Evolutionary conservation across 2,113 vertebrate species (phyloP), one percentile per base, ranked within the genome.

Genomic region (Leptobrachium ailaonicum): DNA sequence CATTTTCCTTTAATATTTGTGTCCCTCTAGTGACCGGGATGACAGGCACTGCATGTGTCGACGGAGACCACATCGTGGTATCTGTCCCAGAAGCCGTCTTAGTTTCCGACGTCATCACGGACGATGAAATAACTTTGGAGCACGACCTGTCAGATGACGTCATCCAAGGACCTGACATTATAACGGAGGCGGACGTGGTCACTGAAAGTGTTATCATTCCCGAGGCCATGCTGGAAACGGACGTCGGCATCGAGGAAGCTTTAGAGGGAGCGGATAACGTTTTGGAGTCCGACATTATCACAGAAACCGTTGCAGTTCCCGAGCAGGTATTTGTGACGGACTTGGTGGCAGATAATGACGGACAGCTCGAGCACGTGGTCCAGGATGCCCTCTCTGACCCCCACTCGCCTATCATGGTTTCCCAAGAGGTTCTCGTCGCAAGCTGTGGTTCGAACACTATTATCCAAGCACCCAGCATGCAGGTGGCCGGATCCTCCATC

Each of bases 11-110:
- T 50, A 50, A 50, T 50, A 50, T 50, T 63, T 73, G 60, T 73
- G 60, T 73, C 43, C 66, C 44, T 85, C 32, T 84, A 96, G 96
- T 98, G 91, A 92, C 96, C 87, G 97, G 97, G 82, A 99, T 99
- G 96, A 94, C 96, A 75, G 98, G 98, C 87, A 94, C 96, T 82
- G 97, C 98, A 75, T 97, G 98, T 86, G 96, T 99, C 53, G 97
- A 99, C 56, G 98, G 97, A 71, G 98, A 99, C 78, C 98, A 99
- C 89, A 99, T 99, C 76, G 96, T 99, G 82, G 97, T 99, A 62
- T 98, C 98, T 3, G 98, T 99, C 66, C 97, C 98, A 0, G 96
- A 99, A 86, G 96, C 96, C 12, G 96, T 99, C 74, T 94, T 99
- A 79, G 96, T 99, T 74, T 99, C 98, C 40, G 97, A 99, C 43